Conservation (phyloP, 2,888 invertebrate genomes). For the Cephus pygmeus region DNA sequence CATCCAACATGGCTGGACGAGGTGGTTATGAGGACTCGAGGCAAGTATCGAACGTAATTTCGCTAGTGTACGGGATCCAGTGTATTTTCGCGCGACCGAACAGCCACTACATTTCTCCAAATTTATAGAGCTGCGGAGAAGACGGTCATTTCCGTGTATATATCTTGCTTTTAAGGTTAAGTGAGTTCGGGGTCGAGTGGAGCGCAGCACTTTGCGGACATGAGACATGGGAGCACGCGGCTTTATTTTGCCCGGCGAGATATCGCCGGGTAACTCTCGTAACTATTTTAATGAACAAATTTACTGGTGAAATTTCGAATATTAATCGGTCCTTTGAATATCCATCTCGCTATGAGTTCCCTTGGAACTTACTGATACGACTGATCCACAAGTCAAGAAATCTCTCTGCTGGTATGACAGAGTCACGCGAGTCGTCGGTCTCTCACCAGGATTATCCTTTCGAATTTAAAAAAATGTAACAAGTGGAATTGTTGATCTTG, state of each 20-base stretch:
- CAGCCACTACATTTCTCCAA: too few relatives aligned
- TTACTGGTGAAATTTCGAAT: too few relatives aligned
- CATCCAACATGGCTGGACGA: slow-evolving; percentile 90
- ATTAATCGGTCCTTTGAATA: too few relatives aligned
- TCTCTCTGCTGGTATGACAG: slow-evolving; percentile 1
- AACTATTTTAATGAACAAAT: too few relatives aligned
- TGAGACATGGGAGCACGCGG: slow-evolving; percentile 47
- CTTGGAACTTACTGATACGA: not conserved
- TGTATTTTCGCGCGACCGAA: not conserved
- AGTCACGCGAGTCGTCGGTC: not conserved
- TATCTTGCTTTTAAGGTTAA: slow-evolving; percentile 45
- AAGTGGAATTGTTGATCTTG: too few relatives aligned
- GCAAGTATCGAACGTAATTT: slow-evolving; percentile 68
- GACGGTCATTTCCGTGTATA: slow-evolving; percentile 14
- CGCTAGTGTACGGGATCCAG: slow-evolving; percentile 4
- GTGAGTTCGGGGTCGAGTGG: slow-evolving; percentile 41
- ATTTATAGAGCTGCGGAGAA: too few relatives aligned
- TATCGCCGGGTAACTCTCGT: not conserved
- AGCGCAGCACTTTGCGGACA: slow-evolving; percentile 48
- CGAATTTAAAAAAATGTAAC: too few relatives aligned
- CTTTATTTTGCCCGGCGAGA: slow-evolving; percentile 45
- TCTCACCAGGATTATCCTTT: too few relatives aligned
- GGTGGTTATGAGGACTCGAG: slow-evolving; percentile 87
- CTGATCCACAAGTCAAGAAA: slow-evolving; percentile 1
- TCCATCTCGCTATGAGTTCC: too few relatives aligned